These are phyloP conservation scores for Takifugu rubripes DNA, from an alignment of 2,797 vertebrate species.

Conservation along the genomic window DNA sequence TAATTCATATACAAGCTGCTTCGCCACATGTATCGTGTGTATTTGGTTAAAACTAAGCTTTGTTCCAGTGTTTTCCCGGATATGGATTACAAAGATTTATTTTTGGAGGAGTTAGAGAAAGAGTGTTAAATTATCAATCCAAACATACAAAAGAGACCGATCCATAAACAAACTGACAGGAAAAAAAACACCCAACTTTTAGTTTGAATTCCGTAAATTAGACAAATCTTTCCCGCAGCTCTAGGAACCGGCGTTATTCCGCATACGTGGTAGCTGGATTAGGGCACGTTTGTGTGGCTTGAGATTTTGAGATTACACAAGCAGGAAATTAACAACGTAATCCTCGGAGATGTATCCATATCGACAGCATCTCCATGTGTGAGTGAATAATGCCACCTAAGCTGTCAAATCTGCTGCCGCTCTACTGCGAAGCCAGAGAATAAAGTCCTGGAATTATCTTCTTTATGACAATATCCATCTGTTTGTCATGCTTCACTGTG, in stretches of 20 bases:
- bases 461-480: slow-evolving; percentile 18
- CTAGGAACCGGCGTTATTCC: slow-evolving; percentile 57
- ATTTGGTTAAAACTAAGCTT: slow-evolving; percentile 24
- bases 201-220: neutral
- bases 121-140: slow-evolving; percentile 19
- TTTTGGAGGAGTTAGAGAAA: slow-evolving; percentile 20
- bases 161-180: slow-evolving; percentile 30
- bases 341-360: slow-evolving; percentile 42
- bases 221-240: slow-evolving; percentile 11
- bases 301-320: slow-evolving; percentile 62
- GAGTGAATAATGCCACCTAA: slow-evolving; percentile 48
- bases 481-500: slow-evolving; percentile 20
- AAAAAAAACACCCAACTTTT: slow-evolving; percentile 14
- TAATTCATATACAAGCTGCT: slow-evolving; percentile 34
- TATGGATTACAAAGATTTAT: slow-evolving; percentile 36
- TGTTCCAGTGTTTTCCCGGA: slow-evolving; percentile 27
- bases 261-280: slow-evolving; percentile 53
- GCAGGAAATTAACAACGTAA: slow-evolving; percentile 63
- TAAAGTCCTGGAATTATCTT: slow-evolving; percentile 9
- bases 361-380: slow-evolving; percentile 34
- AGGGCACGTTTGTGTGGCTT: slow-evolving; percentile 61
- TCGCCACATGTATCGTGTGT: slow-evolving; percentile 22
- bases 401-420: slow-evolving; percentile 48
- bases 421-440: slow-evolving; percentile 17
- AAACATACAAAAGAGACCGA: slow-evolving; percentile 18